Evolutionary conservation across 2,797 vertebrate species (phyloP).

Genomic region (Chaenodraco wilsoni): DNA sequence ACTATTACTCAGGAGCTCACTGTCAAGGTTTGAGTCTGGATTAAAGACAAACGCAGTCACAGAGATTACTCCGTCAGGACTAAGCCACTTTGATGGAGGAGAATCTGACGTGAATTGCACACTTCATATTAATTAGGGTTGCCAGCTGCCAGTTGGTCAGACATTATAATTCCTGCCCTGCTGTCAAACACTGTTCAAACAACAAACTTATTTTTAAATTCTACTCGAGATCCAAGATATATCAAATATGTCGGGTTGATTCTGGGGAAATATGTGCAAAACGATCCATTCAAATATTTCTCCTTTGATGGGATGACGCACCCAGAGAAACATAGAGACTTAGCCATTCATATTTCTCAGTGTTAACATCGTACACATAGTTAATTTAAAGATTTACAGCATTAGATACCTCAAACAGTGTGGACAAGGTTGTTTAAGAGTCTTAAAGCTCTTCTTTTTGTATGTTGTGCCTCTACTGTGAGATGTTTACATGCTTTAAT

Average conservation of each 20-base stretch:
- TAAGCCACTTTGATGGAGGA: constrained; percentile 2
- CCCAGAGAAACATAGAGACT: background rate
- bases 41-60: background rate
- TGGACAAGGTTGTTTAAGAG: background rate
- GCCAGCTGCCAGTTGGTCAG: background rate
- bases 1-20: background rate
- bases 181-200: constrained; percentile 23
- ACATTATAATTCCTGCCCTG: constrained; percentile 14
- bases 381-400: too few species aligned
- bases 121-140: constrained; percentile 18
- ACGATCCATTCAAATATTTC: background rate
- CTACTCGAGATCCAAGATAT: background rate
- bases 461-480: too few species aligned
- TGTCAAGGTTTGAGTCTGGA: background rate
- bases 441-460: background rate
- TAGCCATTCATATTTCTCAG: constrained; percentile 3
- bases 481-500: too few species aligned
- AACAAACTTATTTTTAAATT: constrained; percentile 8
- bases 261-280: background rate
- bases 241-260: background rate
- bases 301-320: constrained; percentile 1
- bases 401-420: background rate
- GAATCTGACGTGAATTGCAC: background rate
- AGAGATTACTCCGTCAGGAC: constrained; percentile 8
- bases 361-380: background rate